phyloP scores from a whole-genome alignment of 2,888 invertebrate species.

The Argyresthia goedartella region DNA sequence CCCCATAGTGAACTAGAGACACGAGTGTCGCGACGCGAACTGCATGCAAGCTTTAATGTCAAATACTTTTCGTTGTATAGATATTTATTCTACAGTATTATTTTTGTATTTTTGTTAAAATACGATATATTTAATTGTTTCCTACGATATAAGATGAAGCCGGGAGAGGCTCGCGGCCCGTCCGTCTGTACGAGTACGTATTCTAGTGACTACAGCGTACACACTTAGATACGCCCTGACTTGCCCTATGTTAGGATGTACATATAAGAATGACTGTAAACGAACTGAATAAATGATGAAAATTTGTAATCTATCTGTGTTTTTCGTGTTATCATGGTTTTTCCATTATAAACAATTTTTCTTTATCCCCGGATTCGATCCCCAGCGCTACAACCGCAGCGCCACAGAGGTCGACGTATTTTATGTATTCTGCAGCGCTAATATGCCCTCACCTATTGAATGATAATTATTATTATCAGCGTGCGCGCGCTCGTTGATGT shows the following conservation, averaged over 20 bases:
- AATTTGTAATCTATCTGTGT: neutral
- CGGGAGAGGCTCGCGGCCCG: constrained; percentile 10
- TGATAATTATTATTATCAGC: too few species aligned
- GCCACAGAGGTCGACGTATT: too few species aligned
- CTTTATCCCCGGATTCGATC: too few species aligned
- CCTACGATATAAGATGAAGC: constrained; percentile 18
- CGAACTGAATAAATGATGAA: constrained; percentile 4
- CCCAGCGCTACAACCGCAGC: too few species aligned
- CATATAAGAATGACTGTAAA: too few species aligned
- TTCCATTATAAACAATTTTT: too few species aligned
- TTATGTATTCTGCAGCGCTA: too few species aligned
- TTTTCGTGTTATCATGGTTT: too few species aligned
- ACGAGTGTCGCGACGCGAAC: constrained; percentile 17
- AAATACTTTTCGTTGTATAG: constrained; percentile 24
- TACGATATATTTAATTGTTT: constrained; percentile 16
- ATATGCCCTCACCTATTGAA: too few species aligned
- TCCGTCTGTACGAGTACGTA: constrained; percentile 9
- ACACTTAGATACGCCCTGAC: neutral
- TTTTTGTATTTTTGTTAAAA: constrained; percentile 43
- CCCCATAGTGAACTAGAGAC: neutral
- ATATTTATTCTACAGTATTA: constrained; percentile 59
- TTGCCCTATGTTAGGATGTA: neutral
- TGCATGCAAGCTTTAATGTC: too few species aligned
- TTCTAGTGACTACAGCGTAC: constrained; percentile 6
- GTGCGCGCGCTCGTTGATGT: too few species aligned